Conservation (phyloP, 2,797 vertebrate species). For the Pteropus rufus region DNA sequence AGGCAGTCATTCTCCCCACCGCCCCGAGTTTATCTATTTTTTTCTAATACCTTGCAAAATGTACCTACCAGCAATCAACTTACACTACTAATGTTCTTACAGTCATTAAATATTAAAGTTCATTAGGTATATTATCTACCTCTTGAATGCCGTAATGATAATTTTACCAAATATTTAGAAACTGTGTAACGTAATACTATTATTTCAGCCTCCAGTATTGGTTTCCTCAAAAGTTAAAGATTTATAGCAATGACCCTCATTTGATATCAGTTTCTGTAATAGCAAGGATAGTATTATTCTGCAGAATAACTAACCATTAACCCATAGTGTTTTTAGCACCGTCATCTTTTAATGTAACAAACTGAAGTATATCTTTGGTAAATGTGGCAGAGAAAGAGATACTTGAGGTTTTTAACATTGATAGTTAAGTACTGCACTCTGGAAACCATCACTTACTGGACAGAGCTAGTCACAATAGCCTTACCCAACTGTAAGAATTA, state of each 20-base stretch:
- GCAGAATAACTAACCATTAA: neutral
- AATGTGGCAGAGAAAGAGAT: neutral
- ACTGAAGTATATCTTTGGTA: neutral
- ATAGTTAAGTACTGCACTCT: neutral
- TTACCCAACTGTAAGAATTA: neutral
- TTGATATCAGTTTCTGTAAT: neutral
- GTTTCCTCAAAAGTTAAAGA: neutral
- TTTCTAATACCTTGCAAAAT: neutral
- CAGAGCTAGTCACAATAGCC: neutral
- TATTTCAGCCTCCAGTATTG: neutral
- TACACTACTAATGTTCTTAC: neutral
- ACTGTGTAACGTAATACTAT: neutral
- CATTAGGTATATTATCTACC: neutral
- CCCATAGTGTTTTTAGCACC: neutral
- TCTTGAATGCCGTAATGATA: neutral
- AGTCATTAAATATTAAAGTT: neutral
- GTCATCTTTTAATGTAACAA: neutral
- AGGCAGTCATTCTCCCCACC: too few relatives aligned
- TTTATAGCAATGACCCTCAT: neutral
- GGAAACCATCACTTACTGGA: neutral
- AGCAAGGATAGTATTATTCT: neutral
- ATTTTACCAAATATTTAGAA: neutral
- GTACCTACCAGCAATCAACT: neutral
- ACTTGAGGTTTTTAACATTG: neutral
- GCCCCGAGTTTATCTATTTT: neutral